Percentiles rank a stretch among this genome's conserved stretches.
phyloP scores from a whole-genome alignment of 30 jellyfish, hydroid and myxozoan genomes.

The Clytia hemisphaerica region DNA sequence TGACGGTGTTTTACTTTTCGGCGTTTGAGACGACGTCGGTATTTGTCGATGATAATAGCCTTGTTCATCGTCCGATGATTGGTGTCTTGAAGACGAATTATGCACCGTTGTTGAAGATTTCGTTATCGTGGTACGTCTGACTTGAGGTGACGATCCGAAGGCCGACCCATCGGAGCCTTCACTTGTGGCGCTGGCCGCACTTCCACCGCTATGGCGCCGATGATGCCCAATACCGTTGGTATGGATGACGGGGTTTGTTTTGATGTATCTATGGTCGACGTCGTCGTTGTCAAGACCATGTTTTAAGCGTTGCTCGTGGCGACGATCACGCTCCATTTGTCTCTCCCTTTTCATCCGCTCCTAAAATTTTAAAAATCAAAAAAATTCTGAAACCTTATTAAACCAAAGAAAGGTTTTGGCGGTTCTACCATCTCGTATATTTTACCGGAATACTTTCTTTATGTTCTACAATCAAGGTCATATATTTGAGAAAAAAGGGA shows the following conservation, averaged over 20 bases:
- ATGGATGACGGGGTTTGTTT: too few relatives aligned
- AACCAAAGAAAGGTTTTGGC: too few relatives aligned
- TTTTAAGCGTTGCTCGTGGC: background rate
- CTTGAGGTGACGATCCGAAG: slow-evolving; percentile 1
- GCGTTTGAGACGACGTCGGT: background rate
- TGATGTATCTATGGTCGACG: slow-evolving; percentile 14
- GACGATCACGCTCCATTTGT: background rate
- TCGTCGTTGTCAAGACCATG: slow-evolving; percentile 3
- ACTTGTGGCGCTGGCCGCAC: background rate
- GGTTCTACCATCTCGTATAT: too few relatives aligned
- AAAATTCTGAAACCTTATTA: too few relatives aligned
- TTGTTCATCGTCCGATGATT: background rate
- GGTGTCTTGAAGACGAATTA: background rate
- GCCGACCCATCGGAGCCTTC: background rate
- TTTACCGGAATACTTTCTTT: too few relatives aligned
- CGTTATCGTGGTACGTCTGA: background rate
- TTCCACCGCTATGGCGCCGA: too few relatives aligned
- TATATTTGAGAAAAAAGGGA: too few relatives aligned
- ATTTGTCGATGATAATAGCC: background rate
- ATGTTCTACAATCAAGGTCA: too few relatives aligned
- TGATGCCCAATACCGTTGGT: too few relatives aligned
- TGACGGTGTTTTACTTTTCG: background rate
- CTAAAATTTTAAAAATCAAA: background rate
- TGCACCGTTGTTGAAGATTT: background rate
- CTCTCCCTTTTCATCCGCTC: slow-evolving; percentile 2